Percentiles rank a stretch among this genome's conserved stretches.
Conservation (phyloP, 2,797 vertebrate species). For the Pristis pectinata region DNA sequence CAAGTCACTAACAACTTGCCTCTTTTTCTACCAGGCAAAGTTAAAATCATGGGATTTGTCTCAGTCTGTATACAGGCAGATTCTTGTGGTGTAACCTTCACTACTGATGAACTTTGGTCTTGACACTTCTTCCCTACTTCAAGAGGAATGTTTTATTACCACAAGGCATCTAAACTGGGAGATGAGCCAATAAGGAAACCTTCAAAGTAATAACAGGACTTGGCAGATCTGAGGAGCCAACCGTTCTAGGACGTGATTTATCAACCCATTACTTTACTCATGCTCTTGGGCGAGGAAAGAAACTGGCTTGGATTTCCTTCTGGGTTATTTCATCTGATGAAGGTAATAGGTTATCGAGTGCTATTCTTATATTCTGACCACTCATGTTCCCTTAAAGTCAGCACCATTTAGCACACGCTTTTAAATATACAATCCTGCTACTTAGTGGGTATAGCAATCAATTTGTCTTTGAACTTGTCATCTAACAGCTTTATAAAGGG, state of each 20-base stretch:
- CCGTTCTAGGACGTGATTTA: neutral
- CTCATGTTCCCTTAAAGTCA: neutral
- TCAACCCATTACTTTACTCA: neutral
- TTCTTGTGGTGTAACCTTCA: neutral
- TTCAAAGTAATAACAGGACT: neutral
- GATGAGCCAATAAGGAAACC: neutral
- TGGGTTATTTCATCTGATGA: neutral
- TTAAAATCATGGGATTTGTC: neutral
- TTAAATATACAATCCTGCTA: neutral
- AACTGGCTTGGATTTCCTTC: neutral
- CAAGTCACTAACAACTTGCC: neutral
- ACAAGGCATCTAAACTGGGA: neutral
- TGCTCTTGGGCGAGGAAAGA: neutral
- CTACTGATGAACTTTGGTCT: neutral
- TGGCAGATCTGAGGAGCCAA: neutral
- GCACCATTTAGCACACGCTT: neutral
- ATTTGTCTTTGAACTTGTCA: neutral
- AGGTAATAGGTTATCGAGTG: too few species aligned
- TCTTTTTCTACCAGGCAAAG: neutral
- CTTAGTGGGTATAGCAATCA: neutral
- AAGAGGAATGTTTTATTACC: neutral
- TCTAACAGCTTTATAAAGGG: neutral
- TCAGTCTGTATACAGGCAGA: neutral
- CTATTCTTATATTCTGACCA: neutral
- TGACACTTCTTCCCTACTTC: neutral